Conservation (phyloP, 2,113 vertebrate species). For the Dissostichus mawsoni region DNA sequence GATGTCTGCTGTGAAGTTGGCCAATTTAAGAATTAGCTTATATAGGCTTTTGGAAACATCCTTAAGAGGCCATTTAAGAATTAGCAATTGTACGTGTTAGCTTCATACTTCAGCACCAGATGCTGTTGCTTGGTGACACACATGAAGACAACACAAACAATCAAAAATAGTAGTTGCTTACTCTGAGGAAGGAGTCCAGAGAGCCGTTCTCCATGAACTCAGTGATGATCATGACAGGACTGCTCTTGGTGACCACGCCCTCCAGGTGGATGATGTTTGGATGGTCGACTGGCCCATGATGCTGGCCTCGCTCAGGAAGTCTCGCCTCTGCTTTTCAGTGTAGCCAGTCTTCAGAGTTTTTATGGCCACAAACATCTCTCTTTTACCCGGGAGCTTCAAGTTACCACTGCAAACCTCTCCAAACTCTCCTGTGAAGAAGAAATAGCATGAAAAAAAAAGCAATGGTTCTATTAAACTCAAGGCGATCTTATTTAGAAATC, state of each 20-base stretch:
- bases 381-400: slow-evolving; percentile 95
- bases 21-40: no score
- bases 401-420: slow-evolving; percentile 98
- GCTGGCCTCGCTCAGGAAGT: slow-evolving; percentile 97
- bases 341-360: slow-evolving; percentile 97
- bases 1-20: no score
- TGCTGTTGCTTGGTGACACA: no score
- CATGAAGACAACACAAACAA: neutral
- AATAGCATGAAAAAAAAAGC: neutral
- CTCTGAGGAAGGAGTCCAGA: slow-evolving; percentile 96
- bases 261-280: slow-evolving; percentile 98
- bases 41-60: no score
- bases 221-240: slow-evolving; percentile 96
- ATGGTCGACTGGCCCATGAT: slow-evolving; percentile 99
- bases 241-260: slow-evolving; percentile 97
- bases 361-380: slow-evolving; percentile 98
- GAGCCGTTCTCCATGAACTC: slow-evolving; percentile 99
- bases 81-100: no score
- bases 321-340: slow-evolving; percentile 95
- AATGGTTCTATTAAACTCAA: neutral
- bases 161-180: slow-evolving; percentile 65
- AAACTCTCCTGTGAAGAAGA: slow-evolving; percentile 89
- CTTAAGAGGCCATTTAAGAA: no score
- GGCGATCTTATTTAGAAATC: neutral
- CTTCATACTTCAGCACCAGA: no score